Percentiles rank a stretch among this genome's conserved stretches.
phyloP scores from a whole-genome alignment of 2,888 invertebrate genomes.

The Eurytoma adleriae region DNA sequence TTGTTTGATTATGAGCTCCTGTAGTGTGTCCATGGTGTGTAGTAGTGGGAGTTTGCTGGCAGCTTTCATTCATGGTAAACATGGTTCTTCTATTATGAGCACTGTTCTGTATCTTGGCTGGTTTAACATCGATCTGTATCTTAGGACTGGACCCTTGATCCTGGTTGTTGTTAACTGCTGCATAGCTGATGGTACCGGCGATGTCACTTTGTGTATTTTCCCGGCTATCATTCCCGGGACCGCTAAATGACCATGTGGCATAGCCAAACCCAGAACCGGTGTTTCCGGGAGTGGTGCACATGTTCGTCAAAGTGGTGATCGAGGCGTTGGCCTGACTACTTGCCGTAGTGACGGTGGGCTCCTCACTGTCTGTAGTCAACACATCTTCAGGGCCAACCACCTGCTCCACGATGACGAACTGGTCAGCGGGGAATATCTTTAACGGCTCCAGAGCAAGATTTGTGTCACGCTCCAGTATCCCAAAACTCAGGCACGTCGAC shows the following conservation, averaged over 20 bases:
- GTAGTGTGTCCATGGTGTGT: constrained; percentile 68
- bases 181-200: constrained; percentile 72
- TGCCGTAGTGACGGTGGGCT: constrained; percentile 64
- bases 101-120: constrained; percentile 70
- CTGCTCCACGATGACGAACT: constrained; percentile 74
- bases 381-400: constrained; percentile 72
- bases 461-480: constrained; percentile 75
- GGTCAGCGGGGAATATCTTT: constrained; percentile 75
- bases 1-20: constrained; percentile 77
- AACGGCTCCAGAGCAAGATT: constrained; percentile 70
- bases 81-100: constrained; percentile 72
- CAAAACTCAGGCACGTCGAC: constrained; percentile 59
- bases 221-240: constrained; percentile 71
- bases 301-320: constrained; percentile 71
- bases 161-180: constrained; percentile 74
- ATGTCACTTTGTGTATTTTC: constrained; percentile 72
- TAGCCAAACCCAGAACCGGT: constrained; percentile 74
- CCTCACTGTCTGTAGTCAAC: constrained; percentile 67
- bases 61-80: constrained; percentile 73
- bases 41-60: constrained; percentile 70
- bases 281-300: constrained; percentile 75
- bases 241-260: constrained; percentile 73
- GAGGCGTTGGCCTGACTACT: constrained; percentile 66
- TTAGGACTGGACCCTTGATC: constrained; percentile 74
- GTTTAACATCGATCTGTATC: constrained; percentile 73